Evolutionary conservation across 1,140 invertebrate genomes (phyloP), one percentile per base, ranked within the genome.

Genomic region (Drosophila nasuta): DNA sequence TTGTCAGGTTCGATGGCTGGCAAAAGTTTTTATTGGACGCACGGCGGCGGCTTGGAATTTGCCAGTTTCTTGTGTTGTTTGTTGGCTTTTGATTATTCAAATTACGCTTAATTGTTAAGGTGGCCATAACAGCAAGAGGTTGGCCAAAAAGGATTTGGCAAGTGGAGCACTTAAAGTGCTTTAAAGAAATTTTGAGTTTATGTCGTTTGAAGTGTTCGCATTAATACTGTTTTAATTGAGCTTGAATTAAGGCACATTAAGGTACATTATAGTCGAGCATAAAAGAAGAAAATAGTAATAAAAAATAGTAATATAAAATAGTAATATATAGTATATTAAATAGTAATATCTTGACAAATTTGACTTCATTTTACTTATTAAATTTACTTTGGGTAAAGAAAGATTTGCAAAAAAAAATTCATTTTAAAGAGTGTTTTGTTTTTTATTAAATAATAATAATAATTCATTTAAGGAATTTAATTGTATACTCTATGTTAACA

Each of bases 41-140:
- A 49, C 45, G 57, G 30, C 45, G 58, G 46, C 49, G 35, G 28
- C 63, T 66, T 35, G 70, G 38, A 46, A 52, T 72, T 69, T 49
- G 56, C 49, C 43, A 56, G 43, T 68, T 49, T 10, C 62, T 68
- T 57, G 57, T 78, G 64, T 75, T 87, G 70, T 76, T 87, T 87
- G 82, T 87, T 87, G 83, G 83, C 82, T 87, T 87, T 87, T 87
- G 82, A 87, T 87, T 87, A 87, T 87, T 82, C 82, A 87, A 87
- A 87, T 87, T 87, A 87, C 49, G 83, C 79, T 79, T 87, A 87
- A 87, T 87, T 87, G 79, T 88, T 77, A 87, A 87, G 82, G 82
- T 88, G 82, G 81, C 65, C 56, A 63, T 72, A 65, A 72, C 30
- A n/a, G 35, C 20, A 56, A 38, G 11, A 41, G 17, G 10, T 45